These are phyloP conservation scores for Tigriopus japonicus DNA, from an alignment of 1,140 invertebrate genomes.

Conservation along the genomic window DNA sequence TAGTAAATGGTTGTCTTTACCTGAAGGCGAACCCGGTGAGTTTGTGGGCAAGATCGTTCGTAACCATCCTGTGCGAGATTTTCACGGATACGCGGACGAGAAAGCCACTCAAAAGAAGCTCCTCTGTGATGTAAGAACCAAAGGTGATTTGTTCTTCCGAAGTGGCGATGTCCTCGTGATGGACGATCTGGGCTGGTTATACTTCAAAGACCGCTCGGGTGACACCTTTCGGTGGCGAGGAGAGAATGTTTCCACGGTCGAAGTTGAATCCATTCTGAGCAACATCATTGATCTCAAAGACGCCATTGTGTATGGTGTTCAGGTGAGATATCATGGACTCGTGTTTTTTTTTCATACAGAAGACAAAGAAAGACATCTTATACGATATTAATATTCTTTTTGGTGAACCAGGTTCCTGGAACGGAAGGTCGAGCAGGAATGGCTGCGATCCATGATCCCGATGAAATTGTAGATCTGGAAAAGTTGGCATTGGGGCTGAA, in stretches of 20 bases:
- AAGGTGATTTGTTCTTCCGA: conserved; percentile 76
- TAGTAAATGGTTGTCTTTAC: no score
- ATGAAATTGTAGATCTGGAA: conserved; percentile 45
- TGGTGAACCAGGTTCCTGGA: conserved; percentile 63
- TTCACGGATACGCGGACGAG: conserved; percentile 69
- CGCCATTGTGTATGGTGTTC: conserved; percentile 80
- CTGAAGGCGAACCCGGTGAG: conserved; percentile 58
- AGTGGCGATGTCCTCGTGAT: conserved; percentile 85
- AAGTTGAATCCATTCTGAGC: conserved; percentile 84
- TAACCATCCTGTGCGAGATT: conserved; percentile 31
- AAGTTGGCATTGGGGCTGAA: conserved; percentile 39
- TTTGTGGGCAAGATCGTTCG: conserved; percentile 88
- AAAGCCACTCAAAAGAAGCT: conserved; percentile 83
- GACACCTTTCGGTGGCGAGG: conserved; percentile 82
- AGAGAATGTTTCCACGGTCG: conserved; percentile 97
- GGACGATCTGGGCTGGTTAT: conserved; percentile 82
- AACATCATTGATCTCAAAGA: conserved; percentile 62
- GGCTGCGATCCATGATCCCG: conserved; percentile 57
- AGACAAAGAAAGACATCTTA: conserved; percentile 31
- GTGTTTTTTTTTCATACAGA: no score
- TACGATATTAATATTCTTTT: conserved; percentile 82
- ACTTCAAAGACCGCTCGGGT: conserved; percentile 86
- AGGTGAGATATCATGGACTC: conserved; percentile 32
- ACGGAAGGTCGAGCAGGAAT: conserved; percentile 85
- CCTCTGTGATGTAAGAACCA: conserved; percentile 62